phyloP scores from a whole-genome alignment of 1,140 invertebrate genomes.

The Microvelia longipes region DNA sequence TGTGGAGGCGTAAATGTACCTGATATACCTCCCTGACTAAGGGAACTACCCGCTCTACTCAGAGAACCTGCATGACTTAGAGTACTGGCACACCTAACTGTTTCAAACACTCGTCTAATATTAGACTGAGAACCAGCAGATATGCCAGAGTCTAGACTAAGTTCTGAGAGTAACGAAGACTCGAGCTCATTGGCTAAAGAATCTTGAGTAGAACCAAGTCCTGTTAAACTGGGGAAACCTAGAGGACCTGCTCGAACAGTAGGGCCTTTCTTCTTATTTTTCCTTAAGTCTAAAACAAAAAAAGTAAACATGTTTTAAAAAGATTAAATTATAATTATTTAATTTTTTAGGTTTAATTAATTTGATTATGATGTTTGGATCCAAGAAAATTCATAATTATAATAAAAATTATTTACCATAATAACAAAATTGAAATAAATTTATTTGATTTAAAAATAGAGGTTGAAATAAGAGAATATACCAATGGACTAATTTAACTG shows the following conservation, averaged over 20 bases:
- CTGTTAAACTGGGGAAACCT: constrained; percentile 32
- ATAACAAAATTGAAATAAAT: too few relatives aligned
- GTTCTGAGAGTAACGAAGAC: constrained; percentile 67
- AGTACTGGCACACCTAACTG: constrained; percentile 54
- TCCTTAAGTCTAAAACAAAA: constrained; percentile 9
- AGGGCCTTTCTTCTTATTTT: constrained; percentile 44
- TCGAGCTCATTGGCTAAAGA: constrained; percentile 80
- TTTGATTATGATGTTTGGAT: too few relatives aligned
- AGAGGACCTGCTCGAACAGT: constrained; percentile 41
- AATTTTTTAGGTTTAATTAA: neutral
- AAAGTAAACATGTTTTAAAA: neutral
- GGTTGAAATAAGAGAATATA: too few relatives aligned
- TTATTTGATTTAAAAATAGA: too few relatives aligned
- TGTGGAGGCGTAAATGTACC: neutral
- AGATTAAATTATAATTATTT: neutral
- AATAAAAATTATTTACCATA: too few relatives aligned
- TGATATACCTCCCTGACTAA: constrained; percentile 25
- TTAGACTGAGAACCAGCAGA: constrained; percentile 35
- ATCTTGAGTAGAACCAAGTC: constrained; percentile 34
- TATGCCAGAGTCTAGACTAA: constrained; percentile 66
- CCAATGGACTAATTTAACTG: too few relatives aligned
- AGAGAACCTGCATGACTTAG: constrained; percentile 21
- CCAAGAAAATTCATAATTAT: too few relatives aligned
- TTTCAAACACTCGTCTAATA: constrained; percentile 69
- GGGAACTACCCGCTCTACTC: constrained; percentile 26